Evolutionary conservation across 2,113 vertebrate genomes (phyloP).

Genomic region (Zapornia atra): DNA sequence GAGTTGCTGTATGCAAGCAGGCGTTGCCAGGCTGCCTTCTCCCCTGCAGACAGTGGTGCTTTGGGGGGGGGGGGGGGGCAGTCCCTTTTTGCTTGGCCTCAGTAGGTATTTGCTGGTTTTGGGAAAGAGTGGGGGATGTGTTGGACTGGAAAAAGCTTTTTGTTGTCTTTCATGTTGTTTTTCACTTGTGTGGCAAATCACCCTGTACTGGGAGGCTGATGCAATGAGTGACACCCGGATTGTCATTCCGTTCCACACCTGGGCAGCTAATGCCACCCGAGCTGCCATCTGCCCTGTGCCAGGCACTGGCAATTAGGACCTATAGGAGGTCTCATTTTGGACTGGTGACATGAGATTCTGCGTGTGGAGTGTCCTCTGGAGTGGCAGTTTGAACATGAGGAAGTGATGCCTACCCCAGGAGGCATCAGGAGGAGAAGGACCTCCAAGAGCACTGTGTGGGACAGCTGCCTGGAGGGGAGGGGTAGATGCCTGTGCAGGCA

Average conservation of each 20-base stretch:
- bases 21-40: neutral
- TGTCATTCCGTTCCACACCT: neutral
- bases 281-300: neutral
- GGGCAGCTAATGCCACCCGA: neutral
- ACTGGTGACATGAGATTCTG: neutral
- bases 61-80: accelerated
- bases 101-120: neutral
- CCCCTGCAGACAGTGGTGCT: neutral
- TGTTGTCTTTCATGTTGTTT: neutral
- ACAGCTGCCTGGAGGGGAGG: neutral
- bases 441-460: neutral
- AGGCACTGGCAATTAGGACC: neutral
- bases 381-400: neutral
- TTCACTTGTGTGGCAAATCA: neutral
- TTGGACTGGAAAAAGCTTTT: neutral
- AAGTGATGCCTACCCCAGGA: neutral
- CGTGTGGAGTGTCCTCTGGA: neutral
- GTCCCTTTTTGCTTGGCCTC: neutral
- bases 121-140: accelerated
- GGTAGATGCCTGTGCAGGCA: neutral
- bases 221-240: neutral
- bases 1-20: neutral
- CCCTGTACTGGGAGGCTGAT: neutral
- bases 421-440: neutral
- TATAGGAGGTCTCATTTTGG: neutral